Conservation (phyloP, 2,113 vertebrate genomes). For the Ochotona curzoniae region DNA sequence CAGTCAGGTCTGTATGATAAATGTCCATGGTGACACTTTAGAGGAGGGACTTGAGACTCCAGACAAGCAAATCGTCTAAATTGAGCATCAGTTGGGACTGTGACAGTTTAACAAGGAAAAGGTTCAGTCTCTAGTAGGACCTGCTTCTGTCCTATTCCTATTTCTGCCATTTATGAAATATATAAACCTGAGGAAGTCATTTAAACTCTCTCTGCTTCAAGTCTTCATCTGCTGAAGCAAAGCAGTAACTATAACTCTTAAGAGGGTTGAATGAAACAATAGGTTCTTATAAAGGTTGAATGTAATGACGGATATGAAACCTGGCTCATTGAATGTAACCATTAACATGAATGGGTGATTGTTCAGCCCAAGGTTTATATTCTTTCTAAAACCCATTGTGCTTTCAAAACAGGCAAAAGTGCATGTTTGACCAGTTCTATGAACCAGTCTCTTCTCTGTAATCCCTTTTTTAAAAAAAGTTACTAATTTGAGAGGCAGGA, state of each 20-base stretch:
- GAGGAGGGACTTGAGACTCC: not conserved
- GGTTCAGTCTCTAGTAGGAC: not conserved
- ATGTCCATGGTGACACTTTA: not conserved
- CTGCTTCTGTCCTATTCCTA: not conserved
- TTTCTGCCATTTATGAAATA: not conserved
- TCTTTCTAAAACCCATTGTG: not conserved
- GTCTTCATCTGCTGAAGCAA: constrained; percentile 26
- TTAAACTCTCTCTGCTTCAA: not conserved
- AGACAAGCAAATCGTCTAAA: not conserved
- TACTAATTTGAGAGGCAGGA: no score
- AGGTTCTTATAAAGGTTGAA: not conserved
- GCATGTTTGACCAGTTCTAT: not conserved
- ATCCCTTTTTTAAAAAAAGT: no score
- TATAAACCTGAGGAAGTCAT: not conserved
- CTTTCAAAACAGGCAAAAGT: not conserved
- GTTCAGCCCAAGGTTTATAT: not conserved
- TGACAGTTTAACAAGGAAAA: not conserved
- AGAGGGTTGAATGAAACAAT: not conserved
- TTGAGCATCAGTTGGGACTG: not conserved
- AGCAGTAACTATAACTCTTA: not conserved
- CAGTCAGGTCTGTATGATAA: not conserved
- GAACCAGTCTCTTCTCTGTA: not conserved
- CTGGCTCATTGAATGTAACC: not conserved
- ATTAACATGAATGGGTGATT: not conserved
- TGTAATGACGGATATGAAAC: not conserved